phyloP scores from a whole-genome alignment of 2,888 invertebrate genomes.

The Oscheius onirici region DNA sequence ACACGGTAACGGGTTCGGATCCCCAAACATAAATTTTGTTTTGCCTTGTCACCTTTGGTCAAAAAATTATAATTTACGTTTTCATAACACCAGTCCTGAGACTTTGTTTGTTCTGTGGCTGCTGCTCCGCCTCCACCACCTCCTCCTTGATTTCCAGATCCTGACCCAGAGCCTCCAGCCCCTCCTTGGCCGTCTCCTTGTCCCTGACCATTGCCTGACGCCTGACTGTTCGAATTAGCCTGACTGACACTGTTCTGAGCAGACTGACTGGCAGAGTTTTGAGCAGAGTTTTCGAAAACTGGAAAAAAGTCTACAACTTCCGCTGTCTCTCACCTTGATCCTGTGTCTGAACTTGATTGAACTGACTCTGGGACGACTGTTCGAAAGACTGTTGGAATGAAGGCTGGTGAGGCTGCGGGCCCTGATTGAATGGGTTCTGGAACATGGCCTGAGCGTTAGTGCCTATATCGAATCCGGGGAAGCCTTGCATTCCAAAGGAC shows the following conservation, averaged over 20 bases:
- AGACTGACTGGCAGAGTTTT: not conserved
- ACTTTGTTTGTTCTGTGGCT: not conserved
- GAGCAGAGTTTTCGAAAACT: not conserved
- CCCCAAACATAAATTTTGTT: no score
- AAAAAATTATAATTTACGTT: not conserved
- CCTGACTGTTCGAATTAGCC: not conserved
- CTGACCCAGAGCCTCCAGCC: not conserved
- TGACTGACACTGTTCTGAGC: not conserved
- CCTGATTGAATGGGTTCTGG: no score
- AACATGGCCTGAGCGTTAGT: no score
- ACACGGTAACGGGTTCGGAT: no score
- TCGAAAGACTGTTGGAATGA: no score
- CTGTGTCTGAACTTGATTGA: not conserved
- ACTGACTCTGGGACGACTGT: no score
- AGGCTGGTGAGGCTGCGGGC: no score
- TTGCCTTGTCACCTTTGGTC: not conserved
- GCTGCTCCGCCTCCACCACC: not conserved
- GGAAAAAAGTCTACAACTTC: not conserved
- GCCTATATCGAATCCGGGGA: no score
- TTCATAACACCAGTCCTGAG: conserved; percentile 14
- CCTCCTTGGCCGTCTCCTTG: conserved; percentile 2
- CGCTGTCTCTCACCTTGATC: not conserved
- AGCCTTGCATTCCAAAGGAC: no score
- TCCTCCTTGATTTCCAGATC: not conserved
- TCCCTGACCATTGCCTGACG: no score